Conservation (phyloP, 2,888 invertebrate genomes). For the Dryobotodes eremita region DNA sequence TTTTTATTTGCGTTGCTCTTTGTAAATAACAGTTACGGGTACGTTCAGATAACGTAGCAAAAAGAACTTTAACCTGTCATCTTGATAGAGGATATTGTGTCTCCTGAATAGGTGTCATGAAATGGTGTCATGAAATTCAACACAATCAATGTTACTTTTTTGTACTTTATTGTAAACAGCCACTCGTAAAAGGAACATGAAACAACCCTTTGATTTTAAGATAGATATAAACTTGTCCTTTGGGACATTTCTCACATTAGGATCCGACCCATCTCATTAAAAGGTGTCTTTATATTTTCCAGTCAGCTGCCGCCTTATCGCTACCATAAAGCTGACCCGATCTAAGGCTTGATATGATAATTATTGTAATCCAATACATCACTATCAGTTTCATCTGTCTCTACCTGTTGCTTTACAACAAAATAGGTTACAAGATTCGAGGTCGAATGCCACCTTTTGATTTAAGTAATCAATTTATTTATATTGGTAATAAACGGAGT, state of each 20-base stretch:
- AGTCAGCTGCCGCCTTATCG: slow-evolving; percentile 86
- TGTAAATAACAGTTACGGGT: slow-evolving; percentile 44
- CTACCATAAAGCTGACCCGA: slow-evolving; percentile 82
- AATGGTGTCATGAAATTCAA: slow-evolving; percentile 17
- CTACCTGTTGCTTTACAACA: slow-evolving; percentile 70
- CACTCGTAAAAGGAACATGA: slow-evolving; percentile 65
- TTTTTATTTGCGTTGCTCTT: slow-evolving; percentile 63
- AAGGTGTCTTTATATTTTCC: slow-evolving; percentile 85
- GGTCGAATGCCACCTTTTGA: neutral
- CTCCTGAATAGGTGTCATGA: neutral
- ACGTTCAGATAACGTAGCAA: slow-evolving; percentile 24
- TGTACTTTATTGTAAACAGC: slow-evolving; percentile 1
- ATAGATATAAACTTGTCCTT: slow-evolving; percentile 76
- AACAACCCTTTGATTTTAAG: slow-evolving; percentile 78
- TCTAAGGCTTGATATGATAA: slow-evolving; percentile 85
- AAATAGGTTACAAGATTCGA: slow-evolving; percentile 16
- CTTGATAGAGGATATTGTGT: slow-evolving; percentile 5
- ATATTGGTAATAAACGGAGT: slow-evolving; percentile 32
- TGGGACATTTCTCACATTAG: slow-evolving; percentile 81
- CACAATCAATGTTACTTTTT: slow-evolving; percentile 4
- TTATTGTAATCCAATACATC: slow-evolving; percentile 87
- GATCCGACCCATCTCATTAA: slow-evolving; percentile 83
- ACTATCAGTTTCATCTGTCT: slow-evolving; percentile 78
- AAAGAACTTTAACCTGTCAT: slow-evolving; percentile 22
- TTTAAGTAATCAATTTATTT: slow-evolving; percentile 15